Base-by-base conservation (phyloP, 2,888 invertebrate genomes). In the Noctua comes region DNA sequence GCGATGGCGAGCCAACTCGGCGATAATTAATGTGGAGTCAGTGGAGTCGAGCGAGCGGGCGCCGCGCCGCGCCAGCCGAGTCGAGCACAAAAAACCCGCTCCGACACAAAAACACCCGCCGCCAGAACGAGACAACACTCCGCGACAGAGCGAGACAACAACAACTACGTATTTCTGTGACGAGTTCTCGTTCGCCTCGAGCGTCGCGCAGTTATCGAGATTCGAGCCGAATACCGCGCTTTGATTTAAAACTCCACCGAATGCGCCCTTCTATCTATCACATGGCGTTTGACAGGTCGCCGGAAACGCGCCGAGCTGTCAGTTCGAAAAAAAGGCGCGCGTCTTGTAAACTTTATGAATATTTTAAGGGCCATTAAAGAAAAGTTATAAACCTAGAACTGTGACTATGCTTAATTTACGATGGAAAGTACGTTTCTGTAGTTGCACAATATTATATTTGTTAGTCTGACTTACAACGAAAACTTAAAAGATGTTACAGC, bases 241-340 rank as follows among this genome's bases (percentile, higher is more conserved):
- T 96, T 96, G 95, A 96, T 96, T 97, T 97, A 96, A 96, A 96
- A 96, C 96, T 94, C 93, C 88, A 92, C 93, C 92, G 94, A 96
- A 94, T 96, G 96, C 95, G 96, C 97, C 97, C 97, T 97, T 97
- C 96, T 96, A 96, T 96, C 95, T 95, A 96, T 96, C 97, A 97
- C 96, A 96, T 97, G 97, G 96, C 95, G 95, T 96, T 96, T 97
- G 97, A 97, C 97, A 97, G 97, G 92, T 96, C 95, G 94, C 93
- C 95, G 96, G 96, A 95, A 96, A 95, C 93, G 93, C 93, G 91
- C 89, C 90, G 93, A 94, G 90, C 95, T 96, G 97, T 96, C 97
- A 96, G 91, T 95, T 94, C 89, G 92, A 94, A 95, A 96, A 82
- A 95, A 95, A 95, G 94, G 96, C 96, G 96, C 96, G 96, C 93